Conservation (phyloP, 1,140 invertebrate genomes). For the Eriocheir sinensis region DNA sequence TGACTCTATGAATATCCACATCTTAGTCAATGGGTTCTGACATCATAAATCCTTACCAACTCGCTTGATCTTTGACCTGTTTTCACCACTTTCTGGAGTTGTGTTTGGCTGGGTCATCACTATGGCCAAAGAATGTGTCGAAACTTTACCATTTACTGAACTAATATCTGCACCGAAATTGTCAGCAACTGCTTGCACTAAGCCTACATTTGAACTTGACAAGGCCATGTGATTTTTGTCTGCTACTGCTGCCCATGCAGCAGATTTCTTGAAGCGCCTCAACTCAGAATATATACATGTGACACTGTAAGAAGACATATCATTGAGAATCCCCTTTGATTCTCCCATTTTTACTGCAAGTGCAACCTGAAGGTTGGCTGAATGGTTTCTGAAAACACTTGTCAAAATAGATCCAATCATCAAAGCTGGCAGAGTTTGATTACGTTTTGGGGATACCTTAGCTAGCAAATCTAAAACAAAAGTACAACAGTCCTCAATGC, state of each 20-base stretch:
- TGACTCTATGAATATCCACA: constrained; percentile 25
- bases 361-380: neutral
- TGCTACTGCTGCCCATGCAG: too few species aligned
- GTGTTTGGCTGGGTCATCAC: too few species aligned
- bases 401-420: neutral
- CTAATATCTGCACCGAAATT: too few species aligned
- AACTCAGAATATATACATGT: neutral
- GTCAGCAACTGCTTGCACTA: constrained; percentile 23
- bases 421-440: neutral
- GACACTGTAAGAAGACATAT: too few species aligned
- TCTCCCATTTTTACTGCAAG: too few species aligned
- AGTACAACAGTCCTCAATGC: neutral
- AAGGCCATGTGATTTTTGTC: constrained; percentile 15
- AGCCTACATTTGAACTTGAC: neutral
- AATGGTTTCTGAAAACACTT: neutral
- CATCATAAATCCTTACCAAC: neutral
- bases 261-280: too few species aligned
- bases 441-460: too few species aligned
- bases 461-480: constrained; percentile 60
- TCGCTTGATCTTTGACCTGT: too few species aligned
- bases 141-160: too few species aligned
- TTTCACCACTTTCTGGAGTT: too few species aligned
- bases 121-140: constrained; percentile 24
- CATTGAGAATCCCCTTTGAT: too few species aligned
- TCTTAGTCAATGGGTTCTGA: constrained; percentile 1